These are phyloP conservation scores for Psittacara wagleri DNA, from an alignment of 2,113 vertebrate genomes.

Conservation along the genomic window DNA sequence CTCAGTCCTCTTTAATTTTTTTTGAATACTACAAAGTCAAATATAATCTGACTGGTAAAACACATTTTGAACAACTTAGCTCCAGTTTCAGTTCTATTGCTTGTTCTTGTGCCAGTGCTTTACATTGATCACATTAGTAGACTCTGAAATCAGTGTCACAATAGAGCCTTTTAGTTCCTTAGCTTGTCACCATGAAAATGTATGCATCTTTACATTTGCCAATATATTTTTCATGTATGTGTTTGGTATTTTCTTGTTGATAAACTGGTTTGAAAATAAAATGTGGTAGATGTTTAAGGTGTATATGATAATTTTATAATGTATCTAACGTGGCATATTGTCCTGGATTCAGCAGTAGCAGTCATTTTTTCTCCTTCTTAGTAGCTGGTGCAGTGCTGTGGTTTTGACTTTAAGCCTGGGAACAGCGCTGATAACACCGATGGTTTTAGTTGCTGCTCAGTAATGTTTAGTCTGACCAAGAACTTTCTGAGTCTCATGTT, in stretches of 20 bases:
- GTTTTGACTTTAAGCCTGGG: too few species aligned
- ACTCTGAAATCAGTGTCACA: not conserved
- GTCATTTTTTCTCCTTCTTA: too few species aligned
- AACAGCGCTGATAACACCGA: too few species aligned
- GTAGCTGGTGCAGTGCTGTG: too few species aligned
- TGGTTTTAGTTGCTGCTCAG: too few species aligned
- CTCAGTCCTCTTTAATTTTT: not conserved
- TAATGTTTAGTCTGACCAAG: too few species aligned
- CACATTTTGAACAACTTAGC: not conserved
- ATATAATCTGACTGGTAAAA: not conserved
- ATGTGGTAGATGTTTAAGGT: fast-evolving
- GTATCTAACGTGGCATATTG: not conserved
- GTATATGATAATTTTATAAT: not conserved
- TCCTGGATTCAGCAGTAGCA: too few species aligned
- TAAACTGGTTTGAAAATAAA: not conserved
- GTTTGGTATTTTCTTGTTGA: not conserved
- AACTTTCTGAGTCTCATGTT: too few species aligned
- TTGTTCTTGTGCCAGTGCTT: not conserved
- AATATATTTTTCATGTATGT: not conserved
- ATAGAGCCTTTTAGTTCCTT: not conserved
- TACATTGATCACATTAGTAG: not conserved
- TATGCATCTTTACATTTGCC: not conserved
- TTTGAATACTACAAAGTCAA: not conserved
- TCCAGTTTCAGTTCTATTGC: not conserved
- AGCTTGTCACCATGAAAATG: fast-evolving